phyloP scores from a whole-genome alignment of 1,140 invertebrate species.

The Philotrypesis tridentata region DNA sequence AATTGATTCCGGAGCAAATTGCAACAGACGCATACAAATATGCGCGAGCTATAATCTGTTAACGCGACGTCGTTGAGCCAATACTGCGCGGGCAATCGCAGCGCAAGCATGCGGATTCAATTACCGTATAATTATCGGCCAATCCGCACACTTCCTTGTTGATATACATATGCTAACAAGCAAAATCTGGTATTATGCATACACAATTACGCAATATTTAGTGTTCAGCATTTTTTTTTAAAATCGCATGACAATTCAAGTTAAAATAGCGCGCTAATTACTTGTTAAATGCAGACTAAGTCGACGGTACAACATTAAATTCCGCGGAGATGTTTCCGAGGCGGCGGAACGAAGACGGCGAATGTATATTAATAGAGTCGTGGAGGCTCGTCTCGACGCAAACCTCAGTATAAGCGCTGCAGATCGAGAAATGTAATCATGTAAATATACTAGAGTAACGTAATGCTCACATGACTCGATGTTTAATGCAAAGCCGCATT shows the following conservation, averaged over 20 bases:
- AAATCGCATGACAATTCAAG: no score
- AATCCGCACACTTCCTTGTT: no score
- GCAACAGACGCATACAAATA: background rate
- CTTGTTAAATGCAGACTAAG: background rate
- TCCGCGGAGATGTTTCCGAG: background rate
- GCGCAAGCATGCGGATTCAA: no score
- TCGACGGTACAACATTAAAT: background rate
- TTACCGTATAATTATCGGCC: no score
- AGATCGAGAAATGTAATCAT: background rate
- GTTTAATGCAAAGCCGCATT: background rate
- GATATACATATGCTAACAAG: no score
- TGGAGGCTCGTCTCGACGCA: conserved; percentile 21
- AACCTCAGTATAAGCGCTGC: background rate
- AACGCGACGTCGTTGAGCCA: background rate
- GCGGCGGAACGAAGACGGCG: background rate
- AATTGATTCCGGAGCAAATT: background rate
- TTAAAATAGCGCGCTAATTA: no score
- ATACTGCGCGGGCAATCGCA: no score
- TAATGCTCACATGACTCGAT: background rate
- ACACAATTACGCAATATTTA: no score
- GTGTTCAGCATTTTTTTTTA: no score
- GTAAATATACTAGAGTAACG: background rate
- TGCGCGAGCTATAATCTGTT: background rate
- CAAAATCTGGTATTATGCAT: no score
- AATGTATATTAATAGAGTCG: conserved; percentile 22